Evolutionary conservation across 2,797 vertebrate genomes (phyloP).

Genomic region (Avahi laniger): DNA sequence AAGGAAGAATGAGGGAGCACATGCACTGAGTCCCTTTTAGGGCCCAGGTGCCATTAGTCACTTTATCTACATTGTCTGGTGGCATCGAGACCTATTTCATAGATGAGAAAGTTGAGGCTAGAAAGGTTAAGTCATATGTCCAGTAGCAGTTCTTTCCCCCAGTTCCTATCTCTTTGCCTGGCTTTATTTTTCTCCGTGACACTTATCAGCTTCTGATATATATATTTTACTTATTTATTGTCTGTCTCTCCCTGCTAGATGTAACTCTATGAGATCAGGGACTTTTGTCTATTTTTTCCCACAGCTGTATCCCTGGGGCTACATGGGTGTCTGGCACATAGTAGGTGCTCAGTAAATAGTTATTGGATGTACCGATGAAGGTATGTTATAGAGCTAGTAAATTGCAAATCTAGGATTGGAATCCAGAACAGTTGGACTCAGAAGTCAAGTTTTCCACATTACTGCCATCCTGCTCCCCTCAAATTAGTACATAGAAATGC

Average conservation of each 20-base stretch:
- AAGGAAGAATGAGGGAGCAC: neutral
- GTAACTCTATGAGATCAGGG: neutral
- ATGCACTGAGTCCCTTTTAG: neutral
- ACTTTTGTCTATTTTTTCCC: neutral
- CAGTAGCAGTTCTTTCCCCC: neutral
- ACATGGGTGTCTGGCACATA: neutral
- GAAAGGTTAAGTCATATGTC: neutral
- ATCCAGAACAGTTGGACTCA: neutral
- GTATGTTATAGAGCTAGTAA: neutral
- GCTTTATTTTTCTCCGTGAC: neutral
- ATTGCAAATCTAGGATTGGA: neutral
- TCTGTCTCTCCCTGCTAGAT: neutral
- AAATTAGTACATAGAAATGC: neutral
- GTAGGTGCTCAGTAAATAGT: neutral
- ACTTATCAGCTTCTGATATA: neutral
- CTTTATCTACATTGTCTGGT: neutral
- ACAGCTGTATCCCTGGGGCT: neutral
- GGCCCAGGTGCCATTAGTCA: neutral
- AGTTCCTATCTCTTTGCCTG: neutral
- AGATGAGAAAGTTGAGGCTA: constrained; percentile 15
- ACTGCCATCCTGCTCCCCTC: neutral
- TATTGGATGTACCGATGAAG: neutral
- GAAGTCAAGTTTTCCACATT: neutral
- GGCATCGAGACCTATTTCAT: neutral
- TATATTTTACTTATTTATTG: neutral